phyloP scores from a whole-genome alignment of 2,113 vertebrate genomes.

The Hemicordylus capensis region DNA sequence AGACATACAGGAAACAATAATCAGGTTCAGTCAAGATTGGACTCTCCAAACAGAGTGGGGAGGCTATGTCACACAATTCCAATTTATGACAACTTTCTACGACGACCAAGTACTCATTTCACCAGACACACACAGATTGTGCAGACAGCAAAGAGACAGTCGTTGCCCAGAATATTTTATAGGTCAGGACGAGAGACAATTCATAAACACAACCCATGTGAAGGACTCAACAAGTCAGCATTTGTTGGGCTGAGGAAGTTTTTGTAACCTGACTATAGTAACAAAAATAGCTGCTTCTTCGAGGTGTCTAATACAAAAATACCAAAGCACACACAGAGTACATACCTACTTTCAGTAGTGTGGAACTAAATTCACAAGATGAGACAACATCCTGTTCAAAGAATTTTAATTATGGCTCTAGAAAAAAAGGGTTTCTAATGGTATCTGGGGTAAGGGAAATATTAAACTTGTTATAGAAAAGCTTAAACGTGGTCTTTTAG shows the following conservation, averaged over 20 bases:
- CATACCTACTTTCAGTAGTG: neutral
- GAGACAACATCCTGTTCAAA: neutral
- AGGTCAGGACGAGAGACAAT: neutral
- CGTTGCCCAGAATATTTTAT: neutral
- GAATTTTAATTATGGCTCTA: neutral
- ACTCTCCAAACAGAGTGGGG: neutral
- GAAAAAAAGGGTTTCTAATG: too few relatives aligned
- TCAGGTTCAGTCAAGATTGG: neutral
- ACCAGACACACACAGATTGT: neutral
- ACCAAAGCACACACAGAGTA: neutral
- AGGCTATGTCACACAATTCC: neutral
- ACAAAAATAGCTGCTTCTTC: neutral
- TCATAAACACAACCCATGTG: neutral
- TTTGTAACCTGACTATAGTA: neutral
- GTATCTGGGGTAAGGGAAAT: too few relatives aligned
- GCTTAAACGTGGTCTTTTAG: too few relatives aligned
- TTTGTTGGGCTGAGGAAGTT: neutral
- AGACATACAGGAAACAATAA: neutral
- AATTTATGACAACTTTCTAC: neutral
- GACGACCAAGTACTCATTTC: neutral
- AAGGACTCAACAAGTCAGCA: neutral
- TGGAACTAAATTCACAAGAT: neutral
- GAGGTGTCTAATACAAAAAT: neutral
- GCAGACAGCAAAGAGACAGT: neutral
- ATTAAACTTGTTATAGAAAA: too few relatives aligned